Base-by-base conservation (phyloP, 2,113 vertebrate species). In the Romanogobio albipinnatus region DNA sequence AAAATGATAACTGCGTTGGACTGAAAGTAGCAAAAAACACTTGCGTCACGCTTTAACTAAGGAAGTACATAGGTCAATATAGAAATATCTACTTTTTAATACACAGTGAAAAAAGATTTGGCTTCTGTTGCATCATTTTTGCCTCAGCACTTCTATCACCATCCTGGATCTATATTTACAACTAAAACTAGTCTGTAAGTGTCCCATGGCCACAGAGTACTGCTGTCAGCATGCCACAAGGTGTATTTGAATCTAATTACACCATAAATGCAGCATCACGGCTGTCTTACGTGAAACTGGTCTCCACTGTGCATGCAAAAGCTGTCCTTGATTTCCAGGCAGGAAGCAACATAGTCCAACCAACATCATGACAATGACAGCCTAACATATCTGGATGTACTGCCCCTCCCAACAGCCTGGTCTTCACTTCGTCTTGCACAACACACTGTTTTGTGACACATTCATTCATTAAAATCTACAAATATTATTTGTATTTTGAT, bases 201-300 rank as follows among this genome's bases (percentile, higher is more conserved):
- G 47, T 76, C 24, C 8, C 47, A 9, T 53, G 47, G 47, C 15
- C 3, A 53, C 26, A 51, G 68, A 71, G 36, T 45, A n/a, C 68
- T 76, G 6, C 19, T 78, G 10, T 39, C 76, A 62, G 76, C 58
- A 62, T 61, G 36, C 29, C 9, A 43, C 58, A 45, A 45, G 58
- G 76, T 79, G 36, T 45, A 47, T 24, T n/a, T 61, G 56, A 61
- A 62, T 8, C n/a, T 62, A 62, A 79, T 62, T 76, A 26, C 14
- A 0, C 73, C 47, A 53, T 76, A 76, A 76, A 76, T 29, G 47
- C 73, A 33, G 45, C 47, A 51, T 24, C 24, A 76, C 15, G 8
- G 14, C 73, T 76, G 49, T 76, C 73, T 49, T 51, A 51, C 3
- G 7, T 51, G 24, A 13, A 9, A 53, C 47, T 53, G 43, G 24